These are phyloP conservation scores for Archaeoteleia sp. DNA, from an alignment of 2,888 invertebrate species.

Conservation along the genomic window DNA sequence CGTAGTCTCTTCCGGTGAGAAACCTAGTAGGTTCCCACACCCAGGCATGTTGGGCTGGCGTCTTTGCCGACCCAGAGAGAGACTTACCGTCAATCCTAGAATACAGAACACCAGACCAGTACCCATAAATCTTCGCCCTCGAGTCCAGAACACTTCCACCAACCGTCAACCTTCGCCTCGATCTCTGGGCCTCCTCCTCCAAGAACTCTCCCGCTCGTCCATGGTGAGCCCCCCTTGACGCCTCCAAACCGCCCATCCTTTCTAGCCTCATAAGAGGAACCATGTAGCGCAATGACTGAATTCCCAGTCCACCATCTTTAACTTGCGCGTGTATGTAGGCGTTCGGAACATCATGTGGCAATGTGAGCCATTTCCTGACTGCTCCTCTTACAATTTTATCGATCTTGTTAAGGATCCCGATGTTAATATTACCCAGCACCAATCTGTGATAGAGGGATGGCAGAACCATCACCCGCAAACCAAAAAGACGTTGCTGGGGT, in stretches of 20 bases:
- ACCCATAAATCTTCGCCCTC: neutral
- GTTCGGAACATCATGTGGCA: constrained; percentile 63
- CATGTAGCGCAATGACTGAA: constrained; percentile 40
- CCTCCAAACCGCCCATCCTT: neutral
- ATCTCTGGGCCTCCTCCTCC: neutral
- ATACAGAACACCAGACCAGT: constrained; percentile 24
- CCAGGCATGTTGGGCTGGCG: constrained; percentile 42
- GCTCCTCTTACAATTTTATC: constrained; percentile 63
- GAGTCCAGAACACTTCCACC: neutral
- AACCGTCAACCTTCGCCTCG: neutral
- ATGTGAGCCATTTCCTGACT: constrained; percentile 61
- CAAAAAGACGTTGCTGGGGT: constrained; percentile 53
- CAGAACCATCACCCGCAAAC: constrained; percentile 25
- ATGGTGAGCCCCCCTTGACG: neutral
- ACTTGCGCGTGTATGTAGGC: constrained; percentile 61
- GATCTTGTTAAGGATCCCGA: constrained; percentile 58
- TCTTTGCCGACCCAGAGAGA: neutral
- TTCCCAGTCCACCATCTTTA: constrained; percentile 57
- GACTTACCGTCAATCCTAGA: constrained; percentile 2
- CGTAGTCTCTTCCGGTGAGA: constrained; percentile 62
- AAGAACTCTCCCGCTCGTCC: too few relatives aligned
- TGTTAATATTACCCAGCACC: constrained; percentile 61
- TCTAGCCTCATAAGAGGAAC: neutral
- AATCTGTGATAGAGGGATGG: constrained; percentile 55
- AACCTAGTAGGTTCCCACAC: constrained; percentile 47